Percentiles rank a stretch among this genome's conserved stretches.
Conservation (phyloP, 1,140 invertebrate species). For the Probaryconus sp. region DNA sequence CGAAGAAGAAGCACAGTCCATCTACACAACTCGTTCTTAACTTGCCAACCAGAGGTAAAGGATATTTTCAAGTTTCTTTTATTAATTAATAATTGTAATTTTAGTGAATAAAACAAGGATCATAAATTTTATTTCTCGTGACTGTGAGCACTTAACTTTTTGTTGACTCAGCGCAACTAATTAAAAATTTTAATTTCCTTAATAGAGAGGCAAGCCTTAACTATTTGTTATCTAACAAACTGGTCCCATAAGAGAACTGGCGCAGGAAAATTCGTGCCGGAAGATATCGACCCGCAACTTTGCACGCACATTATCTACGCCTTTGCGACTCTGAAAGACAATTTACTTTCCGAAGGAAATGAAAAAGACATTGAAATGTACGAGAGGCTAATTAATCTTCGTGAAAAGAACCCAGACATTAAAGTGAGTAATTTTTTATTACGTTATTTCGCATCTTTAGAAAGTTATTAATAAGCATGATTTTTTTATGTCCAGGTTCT, state of each 20-base stretch:
- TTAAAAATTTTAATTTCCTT: constrained; percentile 29
- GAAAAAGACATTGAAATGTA: constrained; percentile 92
- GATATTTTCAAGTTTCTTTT: constrained; percentile 75
- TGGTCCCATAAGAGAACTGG: constrained; percentile 95
- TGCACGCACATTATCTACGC: constrained; percentile 97
- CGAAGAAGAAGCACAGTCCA: constrained; percentile 81
- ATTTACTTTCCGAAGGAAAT: constrained; percentile 86
- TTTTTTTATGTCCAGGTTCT: constrained; percentile 81
- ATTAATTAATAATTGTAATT: constrained; percentile 4
- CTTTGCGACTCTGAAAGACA: constrained; percentile 92
- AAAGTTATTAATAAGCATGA: constrained; percentile 10
- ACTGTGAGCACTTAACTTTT: constrained; percentile 5
- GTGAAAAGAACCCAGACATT: constrained; percentile 93
- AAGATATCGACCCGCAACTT: constrained; percentile 90
- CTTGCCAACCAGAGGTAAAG: constrained; percentile 72
- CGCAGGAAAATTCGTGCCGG: constrained; percentile 90
- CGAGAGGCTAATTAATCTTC: constrained; percentile 89
- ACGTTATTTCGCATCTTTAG: constrained; percentile 7
- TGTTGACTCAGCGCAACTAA: background rate
- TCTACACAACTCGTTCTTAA: constrained; percentile 80
- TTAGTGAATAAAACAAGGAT: no score
- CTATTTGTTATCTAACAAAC: constrained; percentile 96
- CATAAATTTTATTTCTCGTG: constrained; percentile 10
- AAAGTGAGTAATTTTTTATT: constrained; percentile 80
- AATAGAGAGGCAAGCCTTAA: constrained; percentile 87